Percentiles rank a stretch among this genome's conserved stretches.
phyloP scores from a whole-genome alignment of 2,797 vertebrate species.

The Characodon lateralis region DNA sequence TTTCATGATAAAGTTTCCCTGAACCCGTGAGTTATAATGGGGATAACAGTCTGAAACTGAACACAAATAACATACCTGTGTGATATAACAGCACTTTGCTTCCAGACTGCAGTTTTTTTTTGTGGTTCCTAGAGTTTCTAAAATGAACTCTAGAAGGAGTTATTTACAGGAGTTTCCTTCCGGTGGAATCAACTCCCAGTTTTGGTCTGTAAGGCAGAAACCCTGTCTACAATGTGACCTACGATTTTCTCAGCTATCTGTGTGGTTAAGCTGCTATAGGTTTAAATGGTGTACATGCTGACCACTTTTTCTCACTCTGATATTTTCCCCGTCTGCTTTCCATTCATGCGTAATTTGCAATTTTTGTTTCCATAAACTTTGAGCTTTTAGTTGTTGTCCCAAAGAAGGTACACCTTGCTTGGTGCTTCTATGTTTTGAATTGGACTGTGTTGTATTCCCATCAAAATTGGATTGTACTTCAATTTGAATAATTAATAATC shows the following conservation, averaged over 20 bases:
- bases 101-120: constrained; percentile 4
- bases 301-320: too few species aligned
- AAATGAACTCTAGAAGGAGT: constrained; percentile 5
- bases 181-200: background rate
- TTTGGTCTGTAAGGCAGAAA: background rate
- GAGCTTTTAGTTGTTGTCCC: background rate
- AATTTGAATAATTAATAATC: background rate
- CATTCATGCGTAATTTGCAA: background rate
- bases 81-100: constrained; percentile 1
- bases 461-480: background rate
- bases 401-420: background rate
- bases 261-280: background rate
- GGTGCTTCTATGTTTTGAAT: background rate
- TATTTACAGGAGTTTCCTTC: background rate
- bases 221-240: background rate
- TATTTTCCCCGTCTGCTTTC: background rate
- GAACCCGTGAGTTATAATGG: constrained; percentile 28
- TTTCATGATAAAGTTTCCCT: constrained; percentile 16
- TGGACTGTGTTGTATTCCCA: background rate
- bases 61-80: constrained; percentile 29
- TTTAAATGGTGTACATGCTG: too few species aligned
- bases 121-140: constrained; percentile 1
- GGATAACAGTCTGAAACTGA: constrained; percentile 24
- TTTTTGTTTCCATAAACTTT: background rate
- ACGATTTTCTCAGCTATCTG: background rate